phyloP scores from a whole-genome alignment of 2,888 invertebrate genomes.

The Ferrisia virgata region DNA sequence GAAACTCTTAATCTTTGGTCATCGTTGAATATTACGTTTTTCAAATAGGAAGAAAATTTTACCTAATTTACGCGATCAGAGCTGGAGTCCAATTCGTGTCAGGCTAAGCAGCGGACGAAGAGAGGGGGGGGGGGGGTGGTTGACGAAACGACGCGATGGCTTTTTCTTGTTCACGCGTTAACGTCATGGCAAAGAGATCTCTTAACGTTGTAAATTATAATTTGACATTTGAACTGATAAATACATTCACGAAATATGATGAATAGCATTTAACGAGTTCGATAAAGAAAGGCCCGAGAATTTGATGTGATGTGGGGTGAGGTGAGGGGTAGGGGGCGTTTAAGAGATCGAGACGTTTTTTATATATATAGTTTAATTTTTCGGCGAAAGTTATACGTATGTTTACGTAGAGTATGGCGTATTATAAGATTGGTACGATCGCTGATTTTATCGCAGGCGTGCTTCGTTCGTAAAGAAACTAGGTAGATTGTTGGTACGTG shows the following conservation, averaged over 20 bases:
- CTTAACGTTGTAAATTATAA: background rate
- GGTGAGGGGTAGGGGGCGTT: background rate
- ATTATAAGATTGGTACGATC: conserved; percentile 33
- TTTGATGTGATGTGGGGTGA: background rate
- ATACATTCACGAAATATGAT: background rate
- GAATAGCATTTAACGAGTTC: conserved; percentile 13
- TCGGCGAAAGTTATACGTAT: conserved; percentile 49
- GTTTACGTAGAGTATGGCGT: background rate
- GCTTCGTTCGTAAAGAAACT: too few relatives aligned
- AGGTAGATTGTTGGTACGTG: too few relatives aligned
- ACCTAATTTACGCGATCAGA: background rate
- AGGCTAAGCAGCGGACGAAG: background rate
- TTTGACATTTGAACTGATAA: conserved; percentile 12
- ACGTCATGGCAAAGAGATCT: background rate
- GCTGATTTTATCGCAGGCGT: background rate
- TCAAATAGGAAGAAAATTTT: background rate
- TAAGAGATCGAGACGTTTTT: background rate
- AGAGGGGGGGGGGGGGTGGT: background rate
- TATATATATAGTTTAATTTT: conserved; percentile 40
- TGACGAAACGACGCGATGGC: background rate
- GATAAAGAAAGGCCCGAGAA: background rate
- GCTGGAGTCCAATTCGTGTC: background rate
- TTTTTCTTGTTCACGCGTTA: background rate
- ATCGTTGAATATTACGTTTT: too few relatives aligned
- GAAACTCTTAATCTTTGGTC: too few relatives aligned